Percentiles rank a stretch among this genome's conserved stretches.
Evolutionary conservation across 2,888 invertebrate species (phyloP).

Genomic region (Aspidiotus rigidus): DNA sequence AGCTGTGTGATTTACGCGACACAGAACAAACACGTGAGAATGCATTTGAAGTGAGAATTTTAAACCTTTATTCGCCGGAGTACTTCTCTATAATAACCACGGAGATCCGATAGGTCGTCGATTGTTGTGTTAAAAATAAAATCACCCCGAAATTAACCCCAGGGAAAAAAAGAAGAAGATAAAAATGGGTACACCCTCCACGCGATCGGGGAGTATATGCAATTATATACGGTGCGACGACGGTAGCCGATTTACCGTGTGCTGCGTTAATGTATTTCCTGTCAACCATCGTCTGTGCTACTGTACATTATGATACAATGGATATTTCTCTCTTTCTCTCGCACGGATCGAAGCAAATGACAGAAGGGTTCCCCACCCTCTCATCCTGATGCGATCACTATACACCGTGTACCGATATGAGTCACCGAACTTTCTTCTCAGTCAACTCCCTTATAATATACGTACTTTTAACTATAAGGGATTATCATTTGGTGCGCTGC

Average conservation of each 20-base stretch:
- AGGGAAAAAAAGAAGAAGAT: constrained; percentile 5
- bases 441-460: neutral
- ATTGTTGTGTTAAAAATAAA: constrained; percentile 19
- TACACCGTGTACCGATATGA: constrained; percentile 21
- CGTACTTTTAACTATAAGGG: constrained; percentile 27
- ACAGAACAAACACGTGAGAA: too few relatives aligned
- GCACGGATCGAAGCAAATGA: constrained; percentile 30
- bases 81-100: too few relatives aligned
- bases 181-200: constrained; percentile 23
- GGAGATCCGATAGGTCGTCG: neutral
- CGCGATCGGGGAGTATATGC: constrained; percentile 13
- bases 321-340: constrained; percentile 18
- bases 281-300: constrained; percentile 26
- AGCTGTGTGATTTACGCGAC: too few relatives aligned
- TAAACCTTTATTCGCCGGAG: too few relatives aligned
- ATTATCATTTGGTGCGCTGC: constrained; percentile 29
- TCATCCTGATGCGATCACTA: constrained; percentile 16
- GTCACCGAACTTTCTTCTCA: constrained; percentile 28
- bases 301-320: constrained; percentile 23
- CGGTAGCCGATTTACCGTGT: constrained; percentile 32
- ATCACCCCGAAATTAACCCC: constrained; percentile 31
- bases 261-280: constrained; percentile 33
- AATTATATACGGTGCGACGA: constrained; percentile 32
- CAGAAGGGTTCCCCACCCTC: constrained; percentile 29
- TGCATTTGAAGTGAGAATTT: too few relatives aligned